These are phyloP conservation scores for Caenorhabditis drosophilae DNA, from an alignment of 2,888 invertebrate species.

Conservation along the genomic window DNA sequence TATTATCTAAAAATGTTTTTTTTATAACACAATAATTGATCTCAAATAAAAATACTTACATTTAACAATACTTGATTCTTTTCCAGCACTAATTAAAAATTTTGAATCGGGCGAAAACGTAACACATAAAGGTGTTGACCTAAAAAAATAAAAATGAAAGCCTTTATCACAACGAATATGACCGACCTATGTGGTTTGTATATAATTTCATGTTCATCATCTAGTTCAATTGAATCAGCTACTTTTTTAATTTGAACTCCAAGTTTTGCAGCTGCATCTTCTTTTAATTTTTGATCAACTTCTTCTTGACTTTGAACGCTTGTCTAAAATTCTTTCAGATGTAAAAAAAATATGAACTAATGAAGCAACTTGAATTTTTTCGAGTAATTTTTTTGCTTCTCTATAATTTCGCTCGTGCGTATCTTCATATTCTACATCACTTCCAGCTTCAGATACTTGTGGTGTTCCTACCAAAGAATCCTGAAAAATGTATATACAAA, in stretches of 20 bases:
- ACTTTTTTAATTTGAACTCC: conserved; percentile 49
- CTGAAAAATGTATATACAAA: conserved; percentile 7
- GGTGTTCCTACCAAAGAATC: conserved; percentile 39
- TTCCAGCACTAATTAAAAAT: conserved; percentile 59
- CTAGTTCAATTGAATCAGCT: conserved; percentile 48
- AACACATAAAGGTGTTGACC: conserved; percentile 50
- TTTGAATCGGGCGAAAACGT: conserved; percentile 56
- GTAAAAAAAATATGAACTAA: background rate
- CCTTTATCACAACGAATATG: background rate
- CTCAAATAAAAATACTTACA: conserved; percentile 43
- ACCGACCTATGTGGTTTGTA: conserved; percentile 58
- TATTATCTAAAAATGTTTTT: conserved; percentile 48
- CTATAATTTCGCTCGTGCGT: conserved; percentile 54
- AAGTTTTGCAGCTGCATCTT: conserved; percentile 47
- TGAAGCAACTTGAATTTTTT: conserved; percentile 52
- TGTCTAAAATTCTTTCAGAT: background rate
- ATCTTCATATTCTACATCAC: conserved; percentile 60
- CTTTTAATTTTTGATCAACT: conserved; percentile 40
- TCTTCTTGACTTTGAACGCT: conserved; percentile 31
- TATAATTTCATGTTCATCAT: conserved; percentile 46
- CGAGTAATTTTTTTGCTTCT: conserved; percentile 58
- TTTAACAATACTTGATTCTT: conserved; percentile 65
- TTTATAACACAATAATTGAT: background rate
- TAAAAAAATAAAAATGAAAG: conserved; percentile 7
- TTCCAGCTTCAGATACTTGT: conserved; percentile 32